phyloP scores from a whole-genome alignment of 2,113 vertebrate genomes.

The Callaeas wilsoni region DNA sequence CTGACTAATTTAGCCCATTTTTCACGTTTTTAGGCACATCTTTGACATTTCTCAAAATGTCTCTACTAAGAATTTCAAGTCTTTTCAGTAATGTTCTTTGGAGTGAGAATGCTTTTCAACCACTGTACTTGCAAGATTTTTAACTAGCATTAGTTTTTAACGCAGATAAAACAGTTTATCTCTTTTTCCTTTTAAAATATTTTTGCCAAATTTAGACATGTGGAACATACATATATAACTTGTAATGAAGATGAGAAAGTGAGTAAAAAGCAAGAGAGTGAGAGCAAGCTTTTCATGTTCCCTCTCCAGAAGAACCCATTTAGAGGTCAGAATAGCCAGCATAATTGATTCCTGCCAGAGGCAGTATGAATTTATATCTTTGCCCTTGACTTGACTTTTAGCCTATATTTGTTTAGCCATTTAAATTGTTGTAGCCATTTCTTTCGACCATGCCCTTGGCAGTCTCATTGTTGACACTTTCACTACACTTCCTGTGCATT shows the following conservation, averaged over 20 bases:
- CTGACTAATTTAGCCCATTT: neutral
- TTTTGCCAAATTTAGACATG: neutral
- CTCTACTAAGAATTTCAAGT: neutral
- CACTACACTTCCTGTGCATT: neutral
- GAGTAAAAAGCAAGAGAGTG: neutral
- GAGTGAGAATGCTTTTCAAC: neutral
- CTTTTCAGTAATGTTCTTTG: neutral
- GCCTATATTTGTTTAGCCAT: constrained; percentile 60
- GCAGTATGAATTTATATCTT: constrained; percentile 57
- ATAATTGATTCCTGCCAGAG: constrained; percentile 59
- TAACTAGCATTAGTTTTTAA: neutral
- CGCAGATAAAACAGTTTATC: neutral
- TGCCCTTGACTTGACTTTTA: constrained; percentile 70
- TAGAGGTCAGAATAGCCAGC: constrained; percentile 34
- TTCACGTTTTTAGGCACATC: neutral
- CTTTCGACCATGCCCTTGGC: constrained; percentile 62
- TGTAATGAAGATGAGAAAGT: neutral
- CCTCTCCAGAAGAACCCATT: neutral
- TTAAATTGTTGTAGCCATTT: constrained; percentile 50
- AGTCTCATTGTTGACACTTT: constrained; percentile 55
- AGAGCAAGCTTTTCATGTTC: neutral
- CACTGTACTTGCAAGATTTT: neutral
- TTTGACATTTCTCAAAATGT: neutral
- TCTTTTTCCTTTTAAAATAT: neutral
- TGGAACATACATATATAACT: neutral